Percentiles rank a stretch among this genome's conserved stretches.
These are phyloP conservation scores for Chrysolina oricalcia DNA, from an alignment of 2,888 invertebrate genomes.

Conservation along the genomic window DNA sequence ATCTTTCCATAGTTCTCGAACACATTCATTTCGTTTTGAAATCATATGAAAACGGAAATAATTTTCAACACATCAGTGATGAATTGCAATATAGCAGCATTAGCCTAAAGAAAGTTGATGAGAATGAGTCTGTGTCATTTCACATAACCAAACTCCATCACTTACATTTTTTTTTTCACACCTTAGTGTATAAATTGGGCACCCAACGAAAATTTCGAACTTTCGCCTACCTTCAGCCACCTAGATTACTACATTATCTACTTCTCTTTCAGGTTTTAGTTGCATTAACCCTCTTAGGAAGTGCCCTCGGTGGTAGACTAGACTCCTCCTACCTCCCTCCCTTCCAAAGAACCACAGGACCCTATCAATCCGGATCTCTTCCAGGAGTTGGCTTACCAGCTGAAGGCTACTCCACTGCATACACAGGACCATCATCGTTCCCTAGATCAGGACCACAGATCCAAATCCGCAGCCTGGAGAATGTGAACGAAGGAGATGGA, in stretches of 20 bases:
- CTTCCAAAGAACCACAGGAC: constrained; percentile 66
- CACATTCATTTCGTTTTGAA: too few species aligned
- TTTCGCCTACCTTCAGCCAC: not conserved
- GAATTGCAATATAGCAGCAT: too few species aligned
- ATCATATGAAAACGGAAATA: too few species aligned
- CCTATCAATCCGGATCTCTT: constrained; percentile 48
- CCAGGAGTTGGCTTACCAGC: constrained; percentile 17
- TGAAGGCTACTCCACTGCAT: not conserved
- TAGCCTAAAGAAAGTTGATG: too few species aligned
- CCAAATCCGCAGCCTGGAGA: constrained; percentile 60
- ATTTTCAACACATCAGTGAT: too few species aligned
- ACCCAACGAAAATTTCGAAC: too few species aligned
- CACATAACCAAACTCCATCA: not conserved
- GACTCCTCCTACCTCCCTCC: constrained; percentile 77
- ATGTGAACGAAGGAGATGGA: constrained; percentile 63
- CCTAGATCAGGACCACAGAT: constrained; percentile 51
- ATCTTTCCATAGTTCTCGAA: too few species aligned
- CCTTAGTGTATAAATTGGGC: not conserved
- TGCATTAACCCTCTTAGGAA: constrained; percentile 68
- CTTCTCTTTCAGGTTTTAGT: constrained; percentile 58
- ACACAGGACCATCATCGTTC: constrained; percentile 30
- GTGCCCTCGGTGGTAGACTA: constrained; percentile 73
- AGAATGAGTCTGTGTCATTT: too few species aligned
- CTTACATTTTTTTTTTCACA: not conserved
- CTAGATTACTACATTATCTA: not conserved